Evolutionary conservation across 2,113 vertebrate genomes (phyloP), one percentile per base, ranked within the genome.

Genomic region (Sialia sialis): DNA sequence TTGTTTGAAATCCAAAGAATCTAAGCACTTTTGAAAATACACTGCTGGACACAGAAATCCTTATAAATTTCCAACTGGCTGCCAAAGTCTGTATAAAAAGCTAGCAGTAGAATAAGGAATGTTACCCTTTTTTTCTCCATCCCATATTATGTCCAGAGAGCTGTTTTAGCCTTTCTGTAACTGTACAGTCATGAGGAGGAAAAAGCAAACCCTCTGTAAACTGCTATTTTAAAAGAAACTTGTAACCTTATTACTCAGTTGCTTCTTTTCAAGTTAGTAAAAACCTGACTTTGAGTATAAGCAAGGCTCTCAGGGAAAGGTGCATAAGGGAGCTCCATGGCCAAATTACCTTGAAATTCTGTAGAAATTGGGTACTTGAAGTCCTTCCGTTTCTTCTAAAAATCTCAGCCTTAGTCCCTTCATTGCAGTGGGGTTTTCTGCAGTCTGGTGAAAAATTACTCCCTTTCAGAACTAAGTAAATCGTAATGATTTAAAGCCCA

Each of bases 391-490:
- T 89, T 60, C 74, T 90, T 87, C 79, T 79, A 85, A 76, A 94
- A 89, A 79, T 68, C 77, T 94, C 66, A 85, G 49, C 78, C 18
- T 34, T 49, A 23, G 67, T 56, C 44, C 16, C 41, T 83, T 54
- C 67, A n/a, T 73, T 70, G 68, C 83, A 88, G 51, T 70, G 54
- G 46, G 60, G 3, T 80, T 86, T 90, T 90, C 68, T 69, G 21
- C 63, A 88, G 36, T 13, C 51, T 63, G n/a, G 11, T 74, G 68
- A 90, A 95, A 90, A 95, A 90, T 70, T 55, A 25, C 72, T 90
- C 86, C 43, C 68, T 84, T 93, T 94, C 83, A 86, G 82, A 94
- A 63, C 68, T 70, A 72, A 68, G 89, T 89, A 82, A 96, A 93
- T 87, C 3, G 3, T 70, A 77, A 67, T 80, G 79, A 87, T 93